Conservation (phyloP, 2,888 invertebrate genomes). For the Drosophila maculinotata region DNA sequence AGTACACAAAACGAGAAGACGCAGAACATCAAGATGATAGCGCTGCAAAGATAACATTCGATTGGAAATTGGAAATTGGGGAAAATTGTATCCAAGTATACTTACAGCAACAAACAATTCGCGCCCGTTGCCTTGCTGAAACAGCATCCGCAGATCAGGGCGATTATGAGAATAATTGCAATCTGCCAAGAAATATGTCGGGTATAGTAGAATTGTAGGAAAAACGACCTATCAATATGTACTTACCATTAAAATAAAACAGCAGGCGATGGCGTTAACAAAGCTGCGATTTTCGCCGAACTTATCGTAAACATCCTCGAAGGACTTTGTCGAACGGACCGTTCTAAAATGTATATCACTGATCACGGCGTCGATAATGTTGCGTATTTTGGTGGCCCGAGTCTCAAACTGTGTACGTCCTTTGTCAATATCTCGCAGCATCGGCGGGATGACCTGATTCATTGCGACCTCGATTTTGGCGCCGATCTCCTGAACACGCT, state of each 20-base stretch:
- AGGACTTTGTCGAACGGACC: conserved; percentile 36
- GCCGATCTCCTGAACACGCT: conserved; percentile 17
- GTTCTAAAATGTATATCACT: conserved; percentile 46
- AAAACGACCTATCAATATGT: too few relatives aligned
- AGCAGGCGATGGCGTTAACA: conserved; percentile 89
- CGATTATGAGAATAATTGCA: conserved; percentile 90
- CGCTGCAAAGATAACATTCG: conserved; percentile 87
- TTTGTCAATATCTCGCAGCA: conserved; percentile 18
- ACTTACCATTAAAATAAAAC: conserved; percentile 88
- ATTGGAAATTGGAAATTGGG: not conserved
- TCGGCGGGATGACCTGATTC: not conserved
- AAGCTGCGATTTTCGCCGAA: conserved; percentile 34
- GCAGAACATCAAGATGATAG: conserved; percentile 91
- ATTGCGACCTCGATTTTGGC: conserved; percentile 7
- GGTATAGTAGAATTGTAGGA: too few relatives aligned
- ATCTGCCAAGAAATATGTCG: conserved; percentile 84
- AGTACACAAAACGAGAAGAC: conserved; percentile 89
- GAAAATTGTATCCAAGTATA: not conserved
- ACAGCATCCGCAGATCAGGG: conserved; percentile 95
- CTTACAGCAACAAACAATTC: conserved; percentile 90
- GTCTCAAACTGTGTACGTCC: conserved; percentile 18
- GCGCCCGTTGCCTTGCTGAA: conserved; percentile 95
- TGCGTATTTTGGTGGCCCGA: conserved; percentile 14
- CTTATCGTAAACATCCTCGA: conserved; percentile 51
- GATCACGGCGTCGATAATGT: conserved; percentile 27